Percentiles rank a stretch among this genome's conserved stretches.
phyloP scores from a whole-genome alignment of 2,113 vertebrate genomes.

The Dinomys branickii region DNA sequence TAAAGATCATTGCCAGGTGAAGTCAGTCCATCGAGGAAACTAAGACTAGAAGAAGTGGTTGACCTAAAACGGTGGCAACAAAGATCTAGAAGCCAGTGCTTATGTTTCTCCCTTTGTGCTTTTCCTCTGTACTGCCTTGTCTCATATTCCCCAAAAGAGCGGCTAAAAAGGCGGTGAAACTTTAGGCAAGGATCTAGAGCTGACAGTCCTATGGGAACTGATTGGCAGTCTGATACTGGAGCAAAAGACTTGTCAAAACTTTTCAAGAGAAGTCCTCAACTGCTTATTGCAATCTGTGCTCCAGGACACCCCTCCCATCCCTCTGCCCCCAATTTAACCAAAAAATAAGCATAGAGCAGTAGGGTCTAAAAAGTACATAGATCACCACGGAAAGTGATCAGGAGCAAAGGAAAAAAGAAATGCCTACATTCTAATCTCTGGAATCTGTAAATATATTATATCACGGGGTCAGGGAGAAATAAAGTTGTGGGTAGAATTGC shows the following conservation, averaged over 20 bases:
- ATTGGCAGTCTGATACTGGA: not conserved
- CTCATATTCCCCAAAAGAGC: not conserved
- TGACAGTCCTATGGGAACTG: not conserved
- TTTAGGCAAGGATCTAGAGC: slow-evolving; percentile 32
- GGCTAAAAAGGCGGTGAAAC: not conserved
- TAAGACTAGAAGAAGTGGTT: not conserved
- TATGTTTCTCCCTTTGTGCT: not conserved
- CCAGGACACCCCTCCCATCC: not conserved
- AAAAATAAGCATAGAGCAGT: not conserved
- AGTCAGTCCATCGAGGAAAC: not conserved
- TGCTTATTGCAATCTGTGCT: not conserved
- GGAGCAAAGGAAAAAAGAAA: slow-evolving; percentile 27
- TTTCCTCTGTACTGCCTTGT: not conserved
- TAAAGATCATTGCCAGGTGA: not conserved
- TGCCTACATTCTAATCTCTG: not conserved
- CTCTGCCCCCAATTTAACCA: not conserved
- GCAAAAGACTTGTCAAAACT: not conserved
- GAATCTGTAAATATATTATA: not conserved
- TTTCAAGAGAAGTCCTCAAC: not conserved
- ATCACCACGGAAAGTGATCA: not conserved
- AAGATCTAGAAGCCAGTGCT: not conserved
- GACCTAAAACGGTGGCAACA: not conserved
- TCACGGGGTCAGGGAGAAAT: not conserved
- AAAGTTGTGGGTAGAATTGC: not conserved
- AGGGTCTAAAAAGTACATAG: not conserved